phyloP scores from a whole-genome alignment of 2,888 invertebrate genomes.

The Cerastoderma edule region DNA sequence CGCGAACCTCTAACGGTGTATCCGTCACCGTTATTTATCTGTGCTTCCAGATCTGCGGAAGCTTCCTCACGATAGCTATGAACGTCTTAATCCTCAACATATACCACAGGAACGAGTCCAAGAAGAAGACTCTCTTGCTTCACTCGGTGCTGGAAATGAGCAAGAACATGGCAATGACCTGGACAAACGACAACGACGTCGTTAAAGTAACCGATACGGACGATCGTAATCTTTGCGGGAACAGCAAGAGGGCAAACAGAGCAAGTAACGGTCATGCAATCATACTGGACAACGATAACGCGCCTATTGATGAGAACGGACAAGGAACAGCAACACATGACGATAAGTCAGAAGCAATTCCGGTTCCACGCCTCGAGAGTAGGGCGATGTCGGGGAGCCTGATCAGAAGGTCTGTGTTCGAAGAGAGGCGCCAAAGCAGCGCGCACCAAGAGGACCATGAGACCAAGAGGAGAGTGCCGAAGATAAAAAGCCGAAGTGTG shows the following conservation, averaged over 20 bases:
- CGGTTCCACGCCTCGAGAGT: neutral
- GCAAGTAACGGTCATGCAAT: constrained; percentile 10
- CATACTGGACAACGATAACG: neutral
- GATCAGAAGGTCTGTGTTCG: neutral
- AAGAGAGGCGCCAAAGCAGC: neutral
- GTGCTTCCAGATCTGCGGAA: constrained; percentile 48
- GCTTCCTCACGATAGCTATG: constrained; percentile 50
- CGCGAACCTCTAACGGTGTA: constrained; percentile 51
- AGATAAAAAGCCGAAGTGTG: neutral
- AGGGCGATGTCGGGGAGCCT: neutral
- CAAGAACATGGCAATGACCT: neutral
- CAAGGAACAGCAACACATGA: too few relatives aligned
- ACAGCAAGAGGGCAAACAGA: neutral
- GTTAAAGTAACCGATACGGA: neutral
- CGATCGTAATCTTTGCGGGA: neutral
- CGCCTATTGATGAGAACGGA: neutral
- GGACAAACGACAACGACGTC: neutral
- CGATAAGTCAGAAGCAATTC: neutral
- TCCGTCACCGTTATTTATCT: constrained; percentile 57
- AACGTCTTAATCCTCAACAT: constrained; percentile 44
- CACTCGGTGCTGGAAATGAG: constrained; percentile 10
- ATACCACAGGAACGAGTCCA: constrained; percentile 27
- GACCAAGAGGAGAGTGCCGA: neutral
- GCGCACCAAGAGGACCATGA: neutral
- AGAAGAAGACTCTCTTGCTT: neutral